phyloP scores from a whole-genome alignment of 2,888 invertebrate species.

The Pegoplata infirma region DNA sequence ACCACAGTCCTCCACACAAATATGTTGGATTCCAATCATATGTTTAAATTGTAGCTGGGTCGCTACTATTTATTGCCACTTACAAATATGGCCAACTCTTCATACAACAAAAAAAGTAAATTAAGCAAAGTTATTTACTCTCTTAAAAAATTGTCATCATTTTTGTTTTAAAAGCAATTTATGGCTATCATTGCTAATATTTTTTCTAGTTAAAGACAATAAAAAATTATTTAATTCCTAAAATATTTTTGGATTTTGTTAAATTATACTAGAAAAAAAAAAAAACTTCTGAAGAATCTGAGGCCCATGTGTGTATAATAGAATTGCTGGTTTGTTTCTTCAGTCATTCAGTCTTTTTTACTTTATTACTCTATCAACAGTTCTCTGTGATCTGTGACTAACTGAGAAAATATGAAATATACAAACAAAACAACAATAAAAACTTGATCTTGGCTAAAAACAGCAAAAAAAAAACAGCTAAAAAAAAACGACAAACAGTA shows the following conservation, averaged over 20 bases:
- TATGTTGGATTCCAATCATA: background rate
- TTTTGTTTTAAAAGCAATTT: background rate
- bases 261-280: background rate
- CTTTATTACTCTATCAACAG: constrained; percentile 5
- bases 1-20: background rate
- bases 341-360: background rate
- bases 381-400: constrained; percentile 38
- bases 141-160: constrained; percentile 9
- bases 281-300: too few species aligned
- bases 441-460: constrained; percentile 49
- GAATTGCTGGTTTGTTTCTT: constrained; percentile 3
- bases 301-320: constrained; percentile 36
- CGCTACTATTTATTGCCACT: constrained; percentile 10
- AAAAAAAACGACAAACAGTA: constrained; percentile 17
- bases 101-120: background rate
- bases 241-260: too few species aligned
- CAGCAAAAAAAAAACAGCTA: constrained; percentile 8
- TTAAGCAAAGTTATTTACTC: background rate
- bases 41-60: background rate
- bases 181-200: constrained; percentile 6
- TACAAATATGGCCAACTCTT: constrained; percentile 37
- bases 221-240: background rate
- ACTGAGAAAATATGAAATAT: constrained; percentile 37
- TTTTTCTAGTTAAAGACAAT: background rate
- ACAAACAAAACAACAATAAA: constrained; percentile 21